phyloP scores from a whole-genome alignment of 2,113 vertebrate species.

The Circaetus gallicus region DNA sequence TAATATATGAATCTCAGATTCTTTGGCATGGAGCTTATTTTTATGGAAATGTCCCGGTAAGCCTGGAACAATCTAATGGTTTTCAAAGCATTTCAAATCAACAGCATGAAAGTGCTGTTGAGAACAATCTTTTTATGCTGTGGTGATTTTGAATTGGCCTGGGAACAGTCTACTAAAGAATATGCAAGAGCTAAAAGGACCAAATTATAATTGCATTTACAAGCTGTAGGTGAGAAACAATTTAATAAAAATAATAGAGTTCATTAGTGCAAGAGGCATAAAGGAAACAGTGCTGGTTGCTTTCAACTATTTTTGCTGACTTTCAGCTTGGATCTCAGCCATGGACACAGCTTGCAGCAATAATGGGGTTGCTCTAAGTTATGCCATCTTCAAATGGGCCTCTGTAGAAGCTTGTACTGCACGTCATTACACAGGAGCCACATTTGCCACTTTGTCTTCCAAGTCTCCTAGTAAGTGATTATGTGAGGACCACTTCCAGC shows the following conservation, averaged over 20 bases:
- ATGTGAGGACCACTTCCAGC: background rate
- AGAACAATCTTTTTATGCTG: background rate
- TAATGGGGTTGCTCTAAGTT: background rate
- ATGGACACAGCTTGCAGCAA: conserved; percentile 1
- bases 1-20: conserved; percentile 62
- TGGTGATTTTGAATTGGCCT: background rate
- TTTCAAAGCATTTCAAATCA: conserved; percentile 44
- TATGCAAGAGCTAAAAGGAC: background rate
- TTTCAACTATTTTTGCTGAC: conserved; percentile 47
- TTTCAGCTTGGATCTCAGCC: conserved; percentile 31
- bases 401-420: background rate
- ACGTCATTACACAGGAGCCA: background rate
- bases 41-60: conserved; percentile 52
- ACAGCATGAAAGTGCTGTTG: background rate
- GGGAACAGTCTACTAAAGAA: background rate
- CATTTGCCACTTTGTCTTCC: background rate
- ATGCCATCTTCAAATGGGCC: background rate
- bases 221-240: conserved; percentile 17
- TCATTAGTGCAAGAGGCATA: background rate
- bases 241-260: conserved; percentile 8
- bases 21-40: conserved; percentile 49
- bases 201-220: background rate
- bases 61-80: conserved; percentile 33
- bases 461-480: background rate
- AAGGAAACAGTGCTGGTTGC: background rate